A percentile compares a stretch with the other conserved stretches of the same genome.
Evolutionary conservation across 2,888 invertebrate genomes (phyloP).

Genomic region (Selenia dentaria): DNA sequence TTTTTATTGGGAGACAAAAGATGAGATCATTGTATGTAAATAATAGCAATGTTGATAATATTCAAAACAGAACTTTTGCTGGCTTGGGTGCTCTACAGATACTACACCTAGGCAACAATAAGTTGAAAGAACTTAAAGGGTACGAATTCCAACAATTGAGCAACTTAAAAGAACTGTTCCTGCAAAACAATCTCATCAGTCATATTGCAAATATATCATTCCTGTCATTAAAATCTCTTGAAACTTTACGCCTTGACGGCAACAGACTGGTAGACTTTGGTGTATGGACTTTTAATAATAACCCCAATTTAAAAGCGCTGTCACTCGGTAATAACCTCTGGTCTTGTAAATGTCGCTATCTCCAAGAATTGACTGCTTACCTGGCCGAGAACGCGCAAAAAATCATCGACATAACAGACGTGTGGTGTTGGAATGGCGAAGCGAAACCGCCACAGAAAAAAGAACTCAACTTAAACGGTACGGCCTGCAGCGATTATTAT

Average conservation of each 20-base stretch:
- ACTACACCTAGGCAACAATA: conserved; percentile 94
- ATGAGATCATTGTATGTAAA: conserved; percentile 94
- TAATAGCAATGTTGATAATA: conserved; percentile 91
- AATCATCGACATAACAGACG: conserved; percentile 90
- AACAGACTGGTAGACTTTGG: conserved; percentile 92
- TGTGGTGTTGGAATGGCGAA: conserved; percentile 92
- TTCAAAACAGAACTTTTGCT: conserved; percentile 96
- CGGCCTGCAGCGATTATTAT: conserved; percentile 94
- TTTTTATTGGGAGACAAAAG: conserved; percentile 95
- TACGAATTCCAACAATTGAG: conserved; percentile 93
- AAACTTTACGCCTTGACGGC: conserved; percentile 92
- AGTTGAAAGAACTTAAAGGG: conserved; percentile 90
- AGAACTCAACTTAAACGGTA: conserved; percentile 92
- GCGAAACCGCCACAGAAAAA: conserved; percentile 90
- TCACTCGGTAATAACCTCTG: conserved; percentile 93
- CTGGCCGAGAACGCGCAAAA: conserved; percentile 92
- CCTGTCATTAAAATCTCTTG: conserved; percentile 89
- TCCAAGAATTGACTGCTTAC: conserved; percentile 93
- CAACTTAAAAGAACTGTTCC: conserved; percentile 91
- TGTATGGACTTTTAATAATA: conserved; percentile 90
- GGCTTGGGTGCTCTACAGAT: conserved; percentile 91
- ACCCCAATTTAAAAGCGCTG: conserved; percentile 89
- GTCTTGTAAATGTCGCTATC: conserved; percentile 96
- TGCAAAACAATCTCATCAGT: conserved; percentile 93
- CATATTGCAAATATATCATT: conserved; percentile 93